These are phyloP conservation scores for Lacerta agilis DNA, from an alignment of 2,797 vertebrate species.

Conservation along the genomic window DNA sequence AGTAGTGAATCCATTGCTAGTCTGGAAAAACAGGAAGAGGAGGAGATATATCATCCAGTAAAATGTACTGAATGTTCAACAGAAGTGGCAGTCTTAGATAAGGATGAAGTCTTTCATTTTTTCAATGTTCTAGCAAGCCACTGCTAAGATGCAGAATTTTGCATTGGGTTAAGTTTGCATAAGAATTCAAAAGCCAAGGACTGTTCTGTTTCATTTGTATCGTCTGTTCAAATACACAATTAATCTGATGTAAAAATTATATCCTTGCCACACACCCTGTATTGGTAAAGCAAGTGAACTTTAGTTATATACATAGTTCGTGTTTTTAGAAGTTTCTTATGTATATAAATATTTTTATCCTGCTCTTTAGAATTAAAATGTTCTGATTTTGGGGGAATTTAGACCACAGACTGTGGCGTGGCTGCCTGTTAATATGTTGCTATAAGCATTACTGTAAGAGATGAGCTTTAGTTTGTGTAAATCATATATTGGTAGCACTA, in stretches of 20 bases:
- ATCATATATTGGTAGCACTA: not conserved
- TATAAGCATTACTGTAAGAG: not conserved
- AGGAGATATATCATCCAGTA: slow-evolving; percentile 91
- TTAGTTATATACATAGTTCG: slow-evolving; percentile 58
- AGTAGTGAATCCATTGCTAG: slow-evolving; percentile 40
- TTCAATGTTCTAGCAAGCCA: slow-evolving; percentile 96
- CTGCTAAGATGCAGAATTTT: slow-evolving; percentile 78
- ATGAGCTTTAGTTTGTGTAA: slow-evolving; percentile 7
- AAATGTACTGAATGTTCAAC: slow-evolving; percentile 92
- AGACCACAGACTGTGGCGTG: not conserved
- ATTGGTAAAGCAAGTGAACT: slow-evolving; percentile 13
- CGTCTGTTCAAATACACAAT: slow-evolving; percentile 11
- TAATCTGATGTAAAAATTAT: not conserved
- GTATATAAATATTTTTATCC: slow-evolving; percentile 43
- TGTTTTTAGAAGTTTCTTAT: slow-evolving; percentile 47
- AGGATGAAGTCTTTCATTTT: slow-evolving; percentile 96
- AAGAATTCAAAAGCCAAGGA: slow-evolving; percentile 39
- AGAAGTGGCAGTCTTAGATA: slow-evolving; percentile 93
- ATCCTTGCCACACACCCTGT: not conserved
- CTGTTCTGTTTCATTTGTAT: slow-evolving; percentile 4
- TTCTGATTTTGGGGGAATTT: not conserved
- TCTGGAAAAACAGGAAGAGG: slow-evolving; percentile 77
- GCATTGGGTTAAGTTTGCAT: slow-evolving; percentile 4
- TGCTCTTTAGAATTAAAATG: slow-evolving; percentile 67
- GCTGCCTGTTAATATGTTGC: not conserved